Conservation (phyloP, 2,113 vertebrate genomes). For the Chroicocephalus ridibundus region DNA sequence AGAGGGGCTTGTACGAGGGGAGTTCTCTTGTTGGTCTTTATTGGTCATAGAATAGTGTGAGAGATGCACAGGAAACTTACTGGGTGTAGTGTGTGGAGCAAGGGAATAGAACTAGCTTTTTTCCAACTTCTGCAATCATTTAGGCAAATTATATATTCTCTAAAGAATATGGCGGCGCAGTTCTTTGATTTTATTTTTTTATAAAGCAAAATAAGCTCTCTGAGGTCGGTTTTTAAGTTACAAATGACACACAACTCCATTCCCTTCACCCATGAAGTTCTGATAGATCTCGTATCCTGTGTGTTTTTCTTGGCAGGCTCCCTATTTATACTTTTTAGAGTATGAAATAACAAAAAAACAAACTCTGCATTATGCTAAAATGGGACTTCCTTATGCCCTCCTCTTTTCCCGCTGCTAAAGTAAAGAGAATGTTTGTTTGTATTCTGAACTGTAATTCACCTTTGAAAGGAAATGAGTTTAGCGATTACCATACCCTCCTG, state of each 20-base stretch:
- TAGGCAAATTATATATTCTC: not conserved
- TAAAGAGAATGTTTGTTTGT: constrained; percentile 48
- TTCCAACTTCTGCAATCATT: not conserved
- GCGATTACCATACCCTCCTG: constrained; percentile 29
- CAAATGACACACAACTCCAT: not conserved
- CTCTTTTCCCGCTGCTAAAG: not conserved
- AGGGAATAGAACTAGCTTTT: not conserved
- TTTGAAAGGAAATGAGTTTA: constrained; percentile 53
- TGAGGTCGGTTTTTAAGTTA: not conserved
- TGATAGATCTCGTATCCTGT: constrained; percentile 32
- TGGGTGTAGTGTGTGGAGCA: not conserved
- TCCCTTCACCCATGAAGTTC: not conserved
- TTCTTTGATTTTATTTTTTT: not conserved
- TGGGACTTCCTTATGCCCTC: not conserved
- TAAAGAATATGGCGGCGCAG: not conserved
- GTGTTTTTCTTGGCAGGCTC: not conserved
- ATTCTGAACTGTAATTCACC: constrained; percentile 58
- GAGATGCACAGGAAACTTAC: not conserved
- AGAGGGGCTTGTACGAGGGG: not conserved
- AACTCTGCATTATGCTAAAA: constrained; percentile 45
- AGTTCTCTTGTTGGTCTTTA: not conserved
- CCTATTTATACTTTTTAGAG: constrained; percentile 37
- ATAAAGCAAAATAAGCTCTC: not conserved
- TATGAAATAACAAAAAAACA: constrained; percentile 54
- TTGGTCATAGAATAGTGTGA: not conserved